Conservation (phyloP, 2,113 vertebrate genomes). For the Brachyistius frenatus region DNA sequence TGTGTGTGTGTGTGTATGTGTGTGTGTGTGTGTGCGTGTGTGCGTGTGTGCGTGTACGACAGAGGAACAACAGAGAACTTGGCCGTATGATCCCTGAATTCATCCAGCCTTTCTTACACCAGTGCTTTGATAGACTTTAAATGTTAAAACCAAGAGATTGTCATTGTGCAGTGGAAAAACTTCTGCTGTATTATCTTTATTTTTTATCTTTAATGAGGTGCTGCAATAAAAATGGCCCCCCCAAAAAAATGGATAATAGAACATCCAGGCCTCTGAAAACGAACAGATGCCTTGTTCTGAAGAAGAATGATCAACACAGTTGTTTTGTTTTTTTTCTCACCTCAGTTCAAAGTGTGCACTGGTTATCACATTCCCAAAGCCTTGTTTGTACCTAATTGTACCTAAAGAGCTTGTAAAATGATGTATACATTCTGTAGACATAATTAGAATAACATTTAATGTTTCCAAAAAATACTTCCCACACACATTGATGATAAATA, state of each 20-base stretch:
- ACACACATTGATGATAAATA: background rate
- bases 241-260: background rate
- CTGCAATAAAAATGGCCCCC: constrained; percentile 20
- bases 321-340: background rate
- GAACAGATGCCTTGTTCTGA: constrained; percentile 20
- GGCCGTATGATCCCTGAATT: constrained; percentile 13
- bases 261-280: background rate
- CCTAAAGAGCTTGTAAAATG: constrained; percentile 3
- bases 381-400: constrained; percentile 19
- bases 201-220: constrained; percentile 2
- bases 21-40: background rate
- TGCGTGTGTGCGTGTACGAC: background rate
- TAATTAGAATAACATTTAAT: constrained; percentile 2
- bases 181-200: constrained; percentile 9
- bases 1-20: background rate
- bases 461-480: background rate
- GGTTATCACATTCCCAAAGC: background rate
- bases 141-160: constrained; percentile 29
- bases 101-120: background rate
- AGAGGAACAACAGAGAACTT: background rate
- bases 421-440: constrained; percentile 24
- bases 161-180: constrained; percentile 5
- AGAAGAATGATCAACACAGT: constrained; percentile 14
- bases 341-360: background rate
- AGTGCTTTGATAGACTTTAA: constrained; percentile 11